Evolutionary conservation across 2,113 vertebrate species (phyloP), one percentile per base, ranked within the genome.

Genomic region (Stigmatopora nigra): DNA sequence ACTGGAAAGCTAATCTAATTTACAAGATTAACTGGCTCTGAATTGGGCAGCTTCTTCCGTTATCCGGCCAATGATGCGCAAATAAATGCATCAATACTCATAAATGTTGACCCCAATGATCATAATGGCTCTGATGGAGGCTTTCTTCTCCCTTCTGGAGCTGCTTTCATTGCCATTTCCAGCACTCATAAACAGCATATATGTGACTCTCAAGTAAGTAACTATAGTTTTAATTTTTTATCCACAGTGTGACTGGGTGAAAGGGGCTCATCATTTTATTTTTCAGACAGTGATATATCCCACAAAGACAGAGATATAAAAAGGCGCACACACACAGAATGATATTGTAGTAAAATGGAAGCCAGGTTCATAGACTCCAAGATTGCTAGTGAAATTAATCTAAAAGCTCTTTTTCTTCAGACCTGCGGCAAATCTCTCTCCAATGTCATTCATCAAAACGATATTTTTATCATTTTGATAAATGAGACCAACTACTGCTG

Each of bases 391-490:
- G 36, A 72, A 65, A 45, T 65, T 76, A 41, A 67, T 73, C 57
- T 63, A 61, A 69, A 62, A 70, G 51, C 25, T 47, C 22, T 48
- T 48, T 46, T 58, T 68, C 53, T 14, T 16, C 22, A 5, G 15
- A 46, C 10, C 63, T 52, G 70, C 69, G 67, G 69, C 80, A 76
- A 68, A 61, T 67, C 72, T 66, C 67, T 17, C 20, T 68, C 59
- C 67, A 56, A 38, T 55, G 59, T 75, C 67, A 71, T 84, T 79
- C 80, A 79, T 84, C 82, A 79, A 49, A 16, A 38, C 57, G 56
- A 63, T 83, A 76, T 86, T 31, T 31, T 31, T 31, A 56, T 56
- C 53, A 56, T 22, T 8, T 25, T 31, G 53, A 56, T 56, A 15
- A 56, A 56, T 6, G 53, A 56, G 22, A 15, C 53, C 6, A 56